phyloP scores from a whole-genome alignment of 2,797 vertebrate genomes.

The Enteromius viviparus region DNA sequence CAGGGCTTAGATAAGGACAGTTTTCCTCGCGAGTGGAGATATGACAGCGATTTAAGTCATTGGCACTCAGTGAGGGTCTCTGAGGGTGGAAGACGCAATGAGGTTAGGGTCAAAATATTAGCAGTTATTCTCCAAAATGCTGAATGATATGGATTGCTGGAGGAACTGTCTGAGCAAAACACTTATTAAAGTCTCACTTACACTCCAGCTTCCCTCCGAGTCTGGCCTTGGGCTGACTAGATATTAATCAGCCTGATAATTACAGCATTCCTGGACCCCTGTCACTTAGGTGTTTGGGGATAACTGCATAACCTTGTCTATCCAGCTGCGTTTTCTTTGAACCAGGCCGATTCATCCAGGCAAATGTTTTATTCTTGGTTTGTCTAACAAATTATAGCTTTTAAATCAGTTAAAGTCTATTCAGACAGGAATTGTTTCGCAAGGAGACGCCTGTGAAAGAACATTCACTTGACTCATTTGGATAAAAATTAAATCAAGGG shows the following conservation, averaged over 20 bases:
- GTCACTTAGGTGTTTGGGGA: conserved; percentile 62
- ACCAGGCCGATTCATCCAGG: neutral
- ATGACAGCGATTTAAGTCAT: conserved; percentile 27
- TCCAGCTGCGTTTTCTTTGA: neutral
- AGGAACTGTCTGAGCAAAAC: conserved; percentile 67
- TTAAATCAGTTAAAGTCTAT: neutral
- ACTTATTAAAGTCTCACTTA: conserved; percentile 83
- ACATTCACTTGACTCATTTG: neutral
- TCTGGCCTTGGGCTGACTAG: conserved; percentile 77
- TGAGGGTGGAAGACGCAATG: conserved; percentile 38
- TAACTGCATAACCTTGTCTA: conserved; percentile 71
- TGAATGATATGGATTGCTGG: conserved; percentile 70
- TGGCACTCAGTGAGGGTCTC: conserved; percentile 42
- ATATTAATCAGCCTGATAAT: conserved; percentile 82
- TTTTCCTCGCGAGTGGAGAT: conserved; percentile 21
- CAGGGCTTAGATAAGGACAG: conserved; percentile 20
- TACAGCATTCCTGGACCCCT: conserved; percentile 74
- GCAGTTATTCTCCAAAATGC: conserved; percentile 19
- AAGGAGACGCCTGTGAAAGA: neutral
- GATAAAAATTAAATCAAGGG: neutral
- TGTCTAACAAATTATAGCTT: neutral
- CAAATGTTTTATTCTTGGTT: neutral
- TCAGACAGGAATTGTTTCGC: neutral
- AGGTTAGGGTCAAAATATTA: conserved; percentile 17
- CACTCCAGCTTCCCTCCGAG: conserved; percentile 76